These are phyloP conservation scores for Steinernema carpocapsae DNA, from an alignment of 2,888 invertebrate genomes.

Conservation along the genomic window DNA sequence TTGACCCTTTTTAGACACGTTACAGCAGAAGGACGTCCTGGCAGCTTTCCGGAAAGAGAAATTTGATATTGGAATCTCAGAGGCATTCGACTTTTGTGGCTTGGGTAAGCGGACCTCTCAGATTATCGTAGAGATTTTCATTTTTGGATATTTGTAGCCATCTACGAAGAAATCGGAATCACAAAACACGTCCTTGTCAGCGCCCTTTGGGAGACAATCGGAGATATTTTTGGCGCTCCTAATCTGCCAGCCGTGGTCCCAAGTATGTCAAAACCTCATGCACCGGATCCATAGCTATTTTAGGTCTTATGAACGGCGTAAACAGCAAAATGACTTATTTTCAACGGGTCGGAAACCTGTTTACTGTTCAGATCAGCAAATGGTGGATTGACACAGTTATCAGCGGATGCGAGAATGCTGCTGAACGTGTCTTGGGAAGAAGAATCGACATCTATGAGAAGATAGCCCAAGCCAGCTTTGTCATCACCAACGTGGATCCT, in stretches of 20 bases:
- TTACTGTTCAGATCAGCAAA: background rate
- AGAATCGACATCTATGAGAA: background rate
- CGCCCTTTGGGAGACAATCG: background rate
- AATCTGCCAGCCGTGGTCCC: background rate
- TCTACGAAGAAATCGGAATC: background rate
- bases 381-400: background rate
- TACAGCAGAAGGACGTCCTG: constrained; percentile 35
- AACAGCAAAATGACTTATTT: too few relatives aligned
- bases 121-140: too few relatives aligned
- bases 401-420: background rate
- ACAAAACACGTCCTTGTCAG: background rate
- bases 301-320: too few relatives aligned
- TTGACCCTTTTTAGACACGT: too few relatives aligned
- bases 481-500: constrained; percentile 37
- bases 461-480: background rate
- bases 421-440: background rate
- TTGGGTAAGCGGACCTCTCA: background rate
- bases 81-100: constrained; percentile 49
- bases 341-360: background rate
- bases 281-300: too few relatives aligned
- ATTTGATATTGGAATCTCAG: constrained; percentile 48
- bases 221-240: background rate
- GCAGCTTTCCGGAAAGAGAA: constrained; percentile 41
- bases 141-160: background rate
- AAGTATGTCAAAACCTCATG: background rate